Evolutionary conservation across 2,113 vertebrate species (phyloP).

Genomic region (Thinocorus orbignyianus): DNA sequence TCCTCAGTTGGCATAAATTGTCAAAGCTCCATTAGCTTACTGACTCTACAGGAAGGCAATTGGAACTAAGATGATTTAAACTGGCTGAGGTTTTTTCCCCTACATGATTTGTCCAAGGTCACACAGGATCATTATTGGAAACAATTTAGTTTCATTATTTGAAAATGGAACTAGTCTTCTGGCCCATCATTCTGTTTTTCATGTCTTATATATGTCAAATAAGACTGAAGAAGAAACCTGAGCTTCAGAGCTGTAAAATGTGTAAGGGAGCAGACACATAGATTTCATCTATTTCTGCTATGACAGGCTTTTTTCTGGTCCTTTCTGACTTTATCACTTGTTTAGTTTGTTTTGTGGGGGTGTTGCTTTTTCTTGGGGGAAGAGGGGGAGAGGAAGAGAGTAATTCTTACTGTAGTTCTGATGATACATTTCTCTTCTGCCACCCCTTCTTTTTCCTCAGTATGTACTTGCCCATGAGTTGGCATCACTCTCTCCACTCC

Average conservation of each 20-base stretch:
- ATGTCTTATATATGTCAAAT: not conserved
- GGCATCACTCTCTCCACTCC: not conserved
- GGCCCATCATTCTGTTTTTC: not conserved
- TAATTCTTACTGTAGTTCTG: not conserved
- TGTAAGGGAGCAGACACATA: not conserved
- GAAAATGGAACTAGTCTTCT: not conserved
- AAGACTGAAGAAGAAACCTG: not conserved
- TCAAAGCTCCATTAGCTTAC: not conserved
- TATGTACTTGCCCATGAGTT: not conserved
- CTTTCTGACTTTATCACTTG: not conserved
- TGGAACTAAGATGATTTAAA: not conserved
- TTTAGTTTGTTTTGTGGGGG: not conserved
- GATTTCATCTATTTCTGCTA: not conserved
- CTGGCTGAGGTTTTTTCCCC: not conserved
- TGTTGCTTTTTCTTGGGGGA: not conserved
- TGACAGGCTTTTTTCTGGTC: not conserved
- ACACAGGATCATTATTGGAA: not conserved
- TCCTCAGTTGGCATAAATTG: not conserved
- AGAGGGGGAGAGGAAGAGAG: accelerated
- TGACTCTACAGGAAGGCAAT: not conserved
- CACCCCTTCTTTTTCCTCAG: not conserved
- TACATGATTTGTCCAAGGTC: not conserved
- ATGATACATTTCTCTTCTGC: not conserved
- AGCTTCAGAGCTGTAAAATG: not conserved
- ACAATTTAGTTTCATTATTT: not conserved